Percentiles rank a stretch among this genome's conserved stretches.
These are phyloP conservation scores for Parauchenoglanis ngamensis DNA, from an alignment of 2,797 vertebrate species.

Conservation along the genomic window DNA sequence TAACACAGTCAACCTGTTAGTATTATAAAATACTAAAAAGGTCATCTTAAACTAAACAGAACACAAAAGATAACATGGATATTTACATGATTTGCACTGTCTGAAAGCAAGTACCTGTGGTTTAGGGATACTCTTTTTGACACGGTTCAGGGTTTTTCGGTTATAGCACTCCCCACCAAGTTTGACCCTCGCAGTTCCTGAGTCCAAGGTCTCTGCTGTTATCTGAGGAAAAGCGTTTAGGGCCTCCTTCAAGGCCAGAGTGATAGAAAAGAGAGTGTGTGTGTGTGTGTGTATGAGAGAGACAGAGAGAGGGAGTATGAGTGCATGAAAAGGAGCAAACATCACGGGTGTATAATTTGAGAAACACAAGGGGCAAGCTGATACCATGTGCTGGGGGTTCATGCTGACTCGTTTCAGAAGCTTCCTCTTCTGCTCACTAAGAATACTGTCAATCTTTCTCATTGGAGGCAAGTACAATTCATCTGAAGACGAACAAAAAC, in stretches of 20 bases:
- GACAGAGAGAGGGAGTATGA: neutral
- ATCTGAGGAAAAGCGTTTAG: conserved; percentile 91
- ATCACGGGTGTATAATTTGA: neutral
- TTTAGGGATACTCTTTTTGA: conserved; percentile 88
- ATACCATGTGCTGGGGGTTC: conserved; percentile 86
- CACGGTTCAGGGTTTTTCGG: conserved; percentile 90
- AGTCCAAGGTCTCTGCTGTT: conserved; percentile 79
- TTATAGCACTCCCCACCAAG: conserved; percentile 88
- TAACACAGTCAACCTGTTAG: neutral
- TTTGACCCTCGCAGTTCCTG: conserved; percentile 80
- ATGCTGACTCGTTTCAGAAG: conserved; percentile 86
- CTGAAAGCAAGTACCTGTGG: conserved; percentile 77
- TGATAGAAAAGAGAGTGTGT: neutral
- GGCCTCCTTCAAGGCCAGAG: conserved; percentile 73
- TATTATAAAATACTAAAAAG: neutral
- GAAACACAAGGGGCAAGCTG: neutral
- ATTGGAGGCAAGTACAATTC: conserved; percentile 92
- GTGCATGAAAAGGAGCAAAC: neutral
- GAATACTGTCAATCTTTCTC: conserved; percentile 90
- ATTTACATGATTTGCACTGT: neutral
- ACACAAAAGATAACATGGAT: neutral
- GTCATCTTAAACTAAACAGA: neutral
- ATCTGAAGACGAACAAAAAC: conserved; percentile 70
- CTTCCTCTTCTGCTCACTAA: conserved; percentile 90
- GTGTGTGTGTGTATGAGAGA: neutral